phyloP scores from a whole-genome alignment of 2,113 vertebrate species.

The Nannospalax galili region DNA sequence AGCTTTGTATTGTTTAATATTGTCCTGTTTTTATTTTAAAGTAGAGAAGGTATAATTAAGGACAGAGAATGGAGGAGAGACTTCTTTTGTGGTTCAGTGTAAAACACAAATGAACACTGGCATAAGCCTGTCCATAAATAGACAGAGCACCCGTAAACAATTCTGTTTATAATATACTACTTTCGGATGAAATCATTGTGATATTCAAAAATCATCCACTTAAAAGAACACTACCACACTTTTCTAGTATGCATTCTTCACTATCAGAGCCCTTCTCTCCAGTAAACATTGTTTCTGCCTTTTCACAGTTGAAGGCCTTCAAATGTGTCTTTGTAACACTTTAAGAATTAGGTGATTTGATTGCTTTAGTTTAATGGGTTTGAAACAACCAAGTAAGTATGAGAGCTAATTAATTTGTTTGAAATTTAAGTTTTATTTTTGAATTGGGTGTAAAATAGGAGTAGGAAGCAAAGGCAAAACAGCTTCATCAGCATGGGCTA shows the following conservation, averaged over 20 bases:
- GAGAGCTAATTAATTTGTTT: slow-evolving; percentile 67
- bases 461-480: slow-evolving; percentile 32
- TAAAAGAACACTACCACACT: not conserved
- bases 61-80: not conserved
- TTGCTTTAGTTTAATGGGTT: slow-evolving; percentile 66
- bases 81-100: not conserved
- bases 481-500: slow-evolving; percentile 20
- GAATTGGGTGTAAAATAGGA: not conserved
- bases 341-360: slow-evolving; percentile 52
- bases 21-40: too few relatives aligned
- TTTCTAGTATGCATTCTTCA: not conserved
- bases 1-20: too few relatives aligned
- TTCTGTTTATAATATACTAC: not conserved
- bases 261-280: not conserved
- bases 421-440: slow-evolving; percentile 65
- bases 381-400: slow-evolving; percentile 59
- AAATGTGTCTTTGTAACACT: slow-evolving; percentile 49
- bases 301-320: slow-evolving; percentile 50
- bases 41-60: accelerated
- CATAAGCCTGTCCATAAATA: not conserved
- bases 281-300: slow-evolving; percentile 28
- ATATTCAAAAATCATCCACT: not conserved
- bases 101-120: not conserved
- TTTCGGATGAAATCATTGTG: not conserved
- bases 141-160: not conserved